Conservation (phyloP, 1,140 invertebrate species). For the Apolygus lucorum region DNA sequence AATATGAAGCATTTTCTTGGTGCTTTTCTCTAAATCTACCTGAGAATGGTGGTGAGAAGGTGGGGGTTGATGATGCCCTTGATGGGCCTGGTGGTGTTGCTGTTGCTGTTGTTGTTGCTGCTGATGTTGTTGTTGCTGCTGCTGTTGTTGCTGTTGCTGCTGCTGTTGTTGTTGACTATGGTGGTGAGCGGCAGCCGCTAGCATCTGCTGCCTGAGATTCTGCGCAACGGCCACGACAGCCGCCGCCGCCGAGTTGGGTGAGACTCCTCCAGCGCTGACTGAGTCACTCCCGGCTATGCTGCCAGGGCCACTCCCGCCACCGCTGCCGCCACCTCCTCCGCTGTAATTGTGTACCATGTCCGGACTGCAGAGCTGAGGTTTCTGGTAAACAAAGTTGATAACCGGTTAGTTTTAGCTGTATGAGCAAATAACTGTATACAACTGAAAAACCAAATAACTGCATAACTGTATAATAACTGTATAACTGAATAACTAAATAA, state of each 20-base stretch:
- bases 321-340: conserved; percentile 41
- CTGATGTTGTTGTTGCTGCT: conserved; percentile 40
- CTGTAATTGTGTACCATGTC: conserved; percentile 20
- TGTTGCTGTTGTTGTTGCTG: conserved; percentile 39
- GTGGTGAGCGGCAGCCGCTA: conserved; percentile 48
- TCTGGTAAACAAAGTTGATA: conserved; percentile 6
- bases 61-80: no score
- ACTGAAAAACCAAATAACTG: no score
- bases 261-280: conserved; percentile 46
- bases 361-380: conserved; percentile 19
- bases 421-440: no score
- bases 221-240: conserved; percentile 63
- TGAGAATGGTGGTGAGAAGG: no score
- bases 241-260: conserved; percentile 52
- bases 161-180: conserved; percentile 46
- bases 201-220: conserved; percentile 62
- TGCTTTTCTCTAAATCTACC: no score
- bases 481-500: no score
- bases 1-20: no score
- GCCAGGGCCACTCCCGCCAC: conserved; percentile 46
- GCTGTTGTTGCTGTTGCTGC: conserved; percentile 44
- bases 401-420: no score
- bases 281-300: conserved; percentile 38
- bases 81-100: conserved; percentile 22
- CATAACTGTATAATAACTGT: no score